Percentiles rank a stretch among this genome's conserved stretches.
Evolutionary conservation across 2,797 vertebrate species (phyloP).

Genomic region (Oreonectes daqikongensis): DNA sequence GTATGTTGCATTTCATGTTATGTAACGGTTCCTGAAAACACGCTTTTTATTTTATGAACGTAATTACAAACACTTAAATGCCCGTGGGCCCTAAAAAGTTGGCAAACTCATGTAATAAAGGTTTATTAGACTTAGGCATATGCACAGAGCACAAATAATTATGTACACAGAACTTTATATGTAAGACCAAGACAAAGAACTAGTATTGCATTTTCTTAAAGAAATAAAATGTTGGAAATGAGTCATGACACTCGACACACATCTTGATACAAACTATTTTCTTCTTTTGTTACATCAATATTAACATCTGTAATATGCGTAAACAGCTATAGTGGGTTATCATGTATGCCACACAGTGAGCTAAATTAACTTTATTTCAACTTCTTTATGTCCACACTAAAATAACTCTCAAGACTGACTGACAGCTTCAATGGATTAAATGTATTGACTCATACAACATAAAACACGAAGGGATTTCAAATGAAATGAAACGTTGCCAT

Average conservation of each 20-base stretch:
- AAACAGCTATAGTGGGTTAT: neutral
- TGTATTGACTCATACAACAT: slow-evolving; percentile 3
- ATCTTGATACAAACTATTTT: no score
- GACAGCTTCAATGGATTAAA: neutral
- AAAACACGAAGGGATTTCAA: slow-evolving; percentile 15
- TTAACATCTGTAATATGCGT: neutral
- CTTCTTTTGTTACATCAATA: neutral
- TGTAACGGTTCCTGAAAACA: neutral
- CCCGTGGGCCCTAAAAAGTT: neutral
- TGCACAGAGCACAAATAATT: slow-evolving; percentile 2
- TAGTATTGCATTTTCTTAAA: neutral
- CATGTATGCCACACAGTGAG: neutral
- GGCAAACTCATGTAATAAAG: neutral
- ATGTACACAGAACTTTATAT: neutral
- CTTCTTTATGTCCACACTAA: neutral
- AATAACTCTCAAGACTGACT: neutral
- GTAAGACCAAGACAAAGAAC: neutral
- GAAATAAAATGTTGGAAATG: neutral
- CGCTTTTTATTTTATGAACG: neutral
- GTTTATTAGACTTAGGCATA: slow-evolving; percentile 9
- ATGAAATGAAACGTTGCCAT: slow-evolving; percentile 11
- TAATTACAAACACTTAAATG: slow-evolving; percentile 8
- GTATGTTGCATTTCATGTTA: neutral
- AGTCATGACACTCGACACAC: neutral
- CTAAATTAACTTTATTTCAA: neutral